Percentiles rank a stretch among this genome's conserved stretches.
These are phyloP conservation scores for Synanthedon myopaeformis DNA, from an alignment of 2,888 invertebrate genomes.

Conservation along the genomic window DNA sequence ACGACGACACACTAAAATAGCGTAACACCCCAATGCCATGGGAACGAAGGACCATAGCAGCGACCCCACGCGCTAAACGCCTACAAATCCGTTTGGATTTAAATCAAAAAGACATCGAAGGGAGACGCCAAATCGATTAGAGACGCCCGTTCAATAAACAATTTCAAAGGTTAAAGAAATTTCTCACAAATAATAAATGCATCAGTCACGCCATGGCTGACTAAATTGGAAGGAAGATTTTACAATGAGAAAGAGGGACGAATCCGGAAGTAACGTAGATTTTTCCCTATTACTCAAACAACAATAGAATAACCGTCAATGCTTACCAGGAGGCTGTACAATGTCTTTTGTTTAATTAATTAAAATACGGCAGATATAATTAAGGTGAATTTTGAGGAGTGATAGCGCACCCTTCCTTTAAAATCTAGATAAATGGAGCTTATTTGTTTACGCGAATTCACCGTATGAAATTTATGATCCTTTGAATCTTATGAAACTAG, in stretches of 20 bases:
- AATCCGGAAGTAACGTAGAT: conserved; percentile 48
- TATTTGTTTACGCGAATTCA: conserved; percentile 25
- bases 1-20: conserved; percentile 64
- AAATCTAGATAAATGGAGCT: conserved; percentile 22
- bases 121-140: conserved; percentile 46
- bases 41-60: conserved; percentile 38
- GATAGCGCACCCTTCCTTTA: conserved; percentile 23
- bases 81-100: conserved; percentile 53
- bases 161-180: conserved; percentile 49
- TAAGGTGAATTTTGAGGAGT: conserved; percentile 46
- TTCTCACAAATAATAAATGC: conserved; percentile 49
- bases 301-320: conserved; percentile 48
- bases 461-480: neutral
- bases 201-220: conserved; percentile 47
- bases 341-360: conserved; percentile 62
- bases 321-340: conserved; percentile 37
- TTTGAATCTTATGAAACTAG: neutral
- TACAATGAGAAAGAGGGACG: conserved; percentile 40
- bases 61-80: conserved; percentile 46
- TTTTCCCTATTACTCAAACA: conserved; percentile 56
- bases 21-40: conserved; percentile 64
- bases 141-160: conserved; percentile 59
- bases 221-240: conserved; percentile 40
- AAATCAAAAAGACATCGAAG: conserved; percentile 61
- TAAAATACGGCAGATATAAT: conserved; percentile 59